Conservation (phyloP, 2,113 vertebrate species). For the Empidonax alnorum region DNA sequence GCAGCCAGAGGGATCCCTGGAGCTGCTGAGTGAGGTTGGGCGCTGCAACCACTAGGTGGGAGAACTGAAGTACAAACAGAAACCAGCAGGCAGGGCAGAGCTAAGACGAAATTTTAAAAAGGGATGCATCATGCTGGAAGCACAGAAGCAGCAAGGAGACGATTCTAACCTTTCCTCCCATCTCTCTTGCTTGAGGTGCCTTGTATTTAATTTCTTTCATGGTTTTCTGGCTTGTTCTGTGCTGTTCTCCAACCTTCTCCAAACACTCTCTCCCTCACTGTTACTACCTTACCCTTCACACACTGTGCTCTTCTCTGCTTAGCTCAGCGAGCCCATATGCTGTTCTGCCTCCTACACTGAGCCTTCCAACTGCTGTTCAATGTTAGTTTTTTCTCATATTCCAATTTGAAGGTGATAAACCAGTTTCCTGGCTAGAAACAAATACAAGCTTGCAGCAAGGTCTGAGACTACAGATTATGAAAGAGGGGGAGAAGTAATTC, state of each 20-base stretch:
- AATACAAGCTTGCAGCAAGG: not conserved
- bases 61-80: not conserved
- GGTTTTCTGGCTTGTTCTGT: not conserved
- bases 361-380: slow-evolving; percentile 6
- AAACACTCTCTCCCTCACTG: not conserved
- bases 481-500: not conserved
- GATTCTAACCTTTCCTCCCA: not conserved
- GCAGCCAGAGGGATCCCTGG: not conserved
- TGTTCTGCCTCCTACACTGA: not conserved
- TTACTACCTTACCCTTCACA: not conserved
- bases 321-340: not conserved
- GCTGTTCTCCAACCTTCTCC: not conserved
- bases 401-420: not conserved
- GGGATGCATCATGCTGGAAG: not conserved
- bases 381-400: not conserved
- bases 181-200: not conserved
- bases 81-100: not conserved
- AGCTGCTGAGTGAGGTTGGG: accelerated
- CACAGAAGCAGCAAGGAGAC: not conserved
- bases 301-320: not conserved
- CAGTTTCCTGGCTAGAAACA: not conserved
- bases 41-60: not conserved
- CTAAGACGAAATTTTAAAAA: not conserved
- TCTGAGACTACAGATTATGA: not conserved
- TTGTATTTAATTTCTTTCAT: not conserved